Base-by-base conservation (phyloP, 30 jellyfish, hydroid and myxozoan genomes). In the Catostylus mosaicus region DNA sequence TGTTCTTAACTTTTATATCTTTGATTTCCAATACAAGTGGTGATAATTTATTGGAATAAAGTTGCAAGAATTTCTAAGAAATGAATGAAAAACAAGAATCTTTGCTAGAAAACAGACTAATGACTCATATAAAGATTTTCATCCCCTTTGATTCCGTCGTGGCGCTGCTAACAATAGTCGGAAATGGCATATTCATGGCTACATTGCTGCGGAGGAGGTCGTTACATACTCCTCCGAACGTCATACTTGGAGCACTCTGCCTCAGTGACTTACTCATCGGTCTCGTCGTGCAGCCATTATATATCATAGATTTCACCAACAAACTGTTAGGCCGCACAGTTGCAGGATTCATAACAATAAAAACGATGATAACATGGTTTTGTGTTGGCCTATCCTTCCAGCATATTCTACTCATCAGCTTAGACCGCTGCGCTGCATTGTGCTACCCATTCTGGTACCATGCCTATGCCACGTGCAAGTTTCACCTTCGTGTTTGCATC, bases 201-300 rank as follows among this genome's bases (percentile, higher is more conserved):
- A 40, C 64, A 8, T 26, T 77, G 24, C 20, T 38, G 24, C 37
- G 24, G 36, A 60, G 1, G n/a, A 22, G 79, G 20, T 29, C 65
- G 3, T 27, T 77, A 45, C 88, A 77, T 27, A 77, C 88, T 19
- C 88, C 88, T 19, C 66, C 88, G 45, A 77, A 77, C 29, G 29
- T 60, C 31, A 69, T 77, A 0, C 79, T 77, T 0, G 88, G 88
- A 32, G 88, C 88, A 16, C 29, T 77, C 30, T 77, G 79, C 51
- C 37, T 77, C n/a, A 77, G 88, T 27, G 88, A 77, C n/a, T 38
- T 57, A 10, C 52, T 77, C 20, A 69, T 77, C 5, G 88, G 88
- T 5, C n/a, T 36, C 3, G 45, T 63, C 12, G 88, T 62, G 16
- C 88, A 77, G 50, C 88, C 88, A 62, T 16, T 77, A 40, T 77